phyloP scores from a whole-genome alignment of 2,797 vertebrate species.

The Periparus ater region DNA sequence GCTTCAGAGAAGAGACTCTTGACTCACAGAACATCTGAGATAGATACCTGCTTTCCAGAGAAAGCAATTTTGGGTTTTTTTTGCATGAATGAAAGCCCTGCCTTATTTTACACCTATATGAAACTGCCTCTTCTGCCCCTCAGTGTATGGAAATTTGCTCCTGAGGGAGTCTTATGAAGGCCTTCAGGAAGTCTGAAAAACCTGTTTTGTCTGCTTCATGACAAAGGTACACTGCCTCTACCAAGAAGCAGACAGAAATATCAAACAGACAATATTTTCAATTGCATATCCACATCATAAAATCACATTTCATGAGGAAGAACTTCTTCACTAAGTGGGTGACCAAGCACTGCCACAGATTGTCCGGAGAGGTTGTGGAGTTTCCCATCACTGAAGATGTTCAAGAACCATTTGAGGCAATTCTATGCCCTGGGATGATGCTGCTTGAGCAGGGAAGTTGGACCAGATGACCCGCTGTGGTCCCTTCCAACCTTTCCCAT shows the following conservation, averaged over 20 bases:
- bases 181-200: conserved; percentile 15
- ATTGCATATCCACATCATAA: not conserved
- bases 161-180: not conserved
- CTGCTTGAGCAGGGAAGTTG: not conserved
- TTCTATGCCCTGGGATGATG: not conserved
- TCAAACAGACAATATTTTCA: not conserved
- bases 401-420: not conserved
- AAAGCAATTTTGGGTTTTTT: not conserved
- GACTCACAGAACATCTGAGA: not conserved
- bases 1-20: not conserved
- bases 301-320: not conserved
- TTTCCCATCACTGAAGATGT: not conserved
- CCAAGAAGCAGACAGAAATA: not conserved
- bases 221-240: not conserved
- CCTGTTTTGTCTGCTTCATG: not conserved
- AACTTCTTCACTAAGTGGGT: not conserved
- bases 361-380: not conserved
- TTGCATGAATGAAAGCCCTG: not conserved
- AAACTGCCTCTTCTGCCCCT: not conserved
- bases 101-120: not conserved
- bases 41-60: not conserved
- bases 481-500: not conserved
- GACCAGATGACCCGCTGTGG: not conserved
- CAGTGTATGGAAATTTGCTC: not conserved
- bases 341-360: not conserved